Evolutionary conservation across 2,888 invertebrate genomes (phyloP).

Genomic region (Himalopsyche anomala): DNA sequence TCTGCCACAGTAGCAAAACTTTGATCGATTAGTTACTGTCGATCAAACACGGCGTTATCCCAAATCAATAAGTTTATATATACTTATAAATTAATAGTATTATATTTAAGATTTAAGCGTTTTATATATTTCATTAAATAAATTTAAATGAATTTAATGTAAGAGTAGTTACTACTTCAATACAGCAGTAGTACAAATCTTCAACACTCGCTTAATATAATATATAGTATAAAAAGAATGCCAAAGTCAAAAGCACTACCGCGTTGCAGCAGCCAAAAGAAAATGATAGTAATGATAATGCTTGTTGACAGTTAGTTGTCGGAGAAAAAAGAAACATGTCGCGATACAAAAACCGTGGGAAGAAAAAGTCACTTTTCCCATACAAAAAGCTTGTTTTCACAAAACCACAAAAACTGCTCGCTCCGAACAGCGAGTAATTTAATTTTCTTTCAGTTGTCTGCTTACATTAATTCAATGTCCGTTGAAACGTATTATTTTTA

Average conservation of each 20-base stretch:
- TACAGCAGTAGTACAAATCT: background rate
- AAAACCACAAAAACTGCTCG: constrained; percentile 23
- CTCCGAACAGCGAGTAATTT: background rate
- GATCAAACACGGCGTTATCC: too few species aligned
- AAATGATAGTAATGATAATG: constrained; percentile 37
- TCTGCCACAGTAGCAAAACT: too few species aligned
- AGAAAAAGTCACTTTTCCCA: constrained; percentile 10
- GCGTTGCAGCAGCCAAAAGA: background rate
- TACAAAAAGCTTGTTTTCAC: constrained; percentile 22
- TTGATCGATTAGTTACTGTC: too few species aligned
- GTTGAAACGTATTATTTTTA: constrained; percentile 14
- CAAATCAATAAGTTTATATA: too few species aligned
- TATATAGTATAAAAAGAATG: background rate
- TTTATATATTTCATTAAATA: too few species aligned
- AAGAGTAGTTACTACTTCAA: background rate
- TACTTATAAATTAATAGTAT: too few species aligned
- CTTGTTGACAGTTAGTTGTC: constrained; percentile 25
- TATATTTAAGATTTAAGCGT: too few species aligned
- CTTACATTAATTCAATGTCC: constrained; percentile 1
- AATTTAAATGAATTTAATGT: too few species aligned
- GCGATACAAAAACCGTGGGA: constrained; percentile 35
- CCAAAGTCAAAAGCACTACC: background rate
- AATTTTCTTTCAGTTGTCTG: constrained; percentile 1
- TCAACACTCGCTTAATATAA: background rate
- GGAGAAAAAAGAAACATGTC: constrained; percentile 10